Percentiles rank a stretch among this genome's conserved stretches.
These are phyloP conservation scores for Ia io DNA, from an alignment of 2,113 vertebrate species.

Conservation along the genomic window DNA sequence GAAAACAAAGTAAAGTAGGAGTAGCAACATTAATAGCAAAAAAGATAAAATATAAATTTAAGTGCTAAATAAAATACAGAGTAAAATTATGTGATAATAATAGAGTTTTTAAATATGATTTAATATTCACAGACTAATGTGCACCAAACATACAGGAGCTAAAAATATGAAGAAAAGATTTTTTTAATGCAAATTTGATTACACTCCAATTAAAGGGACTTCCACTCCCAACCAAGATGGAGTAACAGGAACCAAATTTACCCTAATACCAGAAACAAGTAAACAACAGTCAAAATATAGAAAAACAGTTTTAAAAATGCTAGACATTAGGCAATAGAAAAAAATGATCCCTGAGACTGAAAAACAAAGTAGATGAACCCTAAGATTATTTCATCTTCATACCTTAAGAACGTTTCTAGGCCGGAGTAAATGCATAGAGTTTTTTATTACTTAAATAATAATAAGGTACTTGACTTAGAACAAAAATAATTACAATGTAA, in stretches of 20 bases:
- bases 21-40: neutral
- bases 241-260: neutral
- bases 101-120: constrained; percentile 10
- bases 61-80: neutral
- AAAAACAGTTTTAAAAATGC: neutral
- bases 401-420: neutral
- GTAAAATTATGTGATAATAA: neutral
- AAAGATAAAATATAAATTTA: neutral
- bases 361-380: neutral
- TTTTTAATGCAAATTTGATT: neutral
- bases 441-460: neutral
- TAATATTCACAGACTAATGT: neutral
- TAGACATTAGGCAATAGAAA: neutral
- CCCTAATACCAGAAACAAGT: neutral
- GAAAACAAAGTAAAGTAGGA: neutral
- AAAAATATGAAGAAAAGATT: neutral
- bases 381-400: neutral
- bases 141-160: neutral
- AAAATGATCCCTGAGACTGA: neutral
- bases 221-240: neutral
- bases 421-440: neutral
- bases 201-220: neutral
- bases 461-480: neutral
- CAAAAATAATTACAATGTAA: neutral
- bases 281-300: neutral